Evolutionary conservation across 2,888 invertebrate genomes (phyloP), one percentile per base, ranked within the genome.

Genomic region (Ypsolopha scabrella): DNA sequence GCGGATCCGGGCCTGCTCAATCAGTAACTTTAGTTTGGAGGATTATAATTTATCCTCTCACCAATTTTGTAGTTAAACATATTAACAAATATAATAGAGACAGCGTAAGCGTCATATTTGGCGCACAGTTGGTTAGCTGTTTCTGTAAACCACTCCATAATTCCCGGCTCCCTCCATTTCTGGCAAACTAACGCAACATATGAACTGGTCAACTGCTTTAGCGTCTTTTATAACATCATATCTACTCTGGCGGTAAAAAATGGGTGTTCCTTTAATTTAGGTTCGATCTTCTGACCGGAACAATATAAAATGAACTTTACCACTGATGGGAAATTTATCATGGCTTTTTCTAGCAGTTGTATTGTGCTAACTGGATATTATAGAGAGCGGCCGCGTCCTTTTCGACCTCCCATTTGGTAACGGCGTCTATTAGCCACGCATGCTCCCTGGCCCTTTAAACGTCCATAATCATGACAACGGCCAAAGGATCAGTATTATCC

Each of bases 401-500:
- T 6, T 64, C 59, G 0, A 52, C 52, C 1, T 54, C 55, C 61
- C 77, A 75, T 37, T 57, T 59, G 0, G 67, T 62, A 0, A 73
- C 57, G 0, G 72, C 57, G 0, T 68, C 61, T 0, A 76, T 55
- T 0, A 95, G 80, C 92, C 94, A 96, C 33, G 88, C 76, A 64
- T 91, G 92, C 74, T 96, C 93, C 38, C 88, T 79, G 4, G 92
- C 90, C 50, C 93, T 83, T 36, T 97, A 67, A 0, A 92, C 92
- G 70, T 97, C 97, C 2, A 97, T 87, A 57, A 92, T 81, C 46
- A 95, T 86, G 50, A 94, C 80, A 0, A 92, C 85, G 0, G 91
- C 93, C 48, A 95, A 62, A 0, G 95, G 95, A 70, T 95, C 95
- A 0, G 88, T 88, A 0, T 93, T 93, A 68, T 94, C 94, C 51